Evolutionary conservation across 2,113 vertebrate genomes (phyloP).

Genomic region (Amblyopsis rosae): DNA sequence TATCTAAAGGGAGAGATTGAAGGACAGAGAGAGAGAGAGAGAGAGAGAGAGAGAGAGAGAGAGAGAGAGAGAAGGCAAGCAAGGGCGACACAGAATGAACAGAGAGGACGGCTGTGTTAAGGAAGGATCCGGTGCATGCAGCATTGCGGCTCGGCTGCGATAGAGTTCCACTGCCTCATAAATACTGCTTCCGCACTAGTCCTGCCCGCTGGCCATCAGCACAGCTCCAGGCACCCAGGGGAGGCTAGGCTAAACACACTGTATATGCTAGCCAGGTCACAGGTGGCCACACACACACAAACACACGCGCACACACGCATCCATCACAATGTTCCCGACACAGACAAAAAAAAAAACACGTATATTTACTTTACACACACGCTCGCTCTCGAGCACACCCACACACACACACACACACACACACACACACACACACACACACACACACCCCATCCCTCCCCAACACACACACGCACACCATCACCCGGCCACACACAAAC

Average conservation of each 20-base stretch:
- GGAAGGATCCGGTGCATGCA: slow-evolving; percentile 38
- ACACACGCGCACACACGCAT: slow-evolving; percentile 1
- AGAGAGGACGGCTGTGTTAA: slow-evolving; percentile 32
- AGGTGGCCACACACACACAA: slow-evolving; percentile 19
- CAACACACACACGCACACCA: no score
- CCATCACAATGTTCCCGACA: background rate
- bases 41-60: no score
- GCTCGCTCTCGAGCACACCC: no score
- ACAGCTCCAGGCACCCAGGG: slow-evolving; percentile 5
- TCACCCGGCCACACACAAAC: no score
- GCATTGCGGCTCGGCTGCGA: slow-evolving; percentile 46
- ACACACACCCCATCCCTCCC: no score
- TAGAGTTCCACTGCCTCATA: slow-evolving; percentile 34
- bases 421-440: background rate
- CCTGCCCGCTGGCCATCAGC: slow-evolving; percentile 1
- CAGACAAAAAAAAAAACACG: background rate
- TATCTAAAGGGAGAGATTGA: slow-evolving; percentile 4
- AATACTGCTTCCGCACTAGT: slow-evolving; percentile 44
- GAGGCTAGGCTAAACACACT: slow-evolving; percentile 33
- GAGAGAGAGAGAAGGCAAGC: background rate
- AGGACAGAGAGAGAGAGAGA: background rate
- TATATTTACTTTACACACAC: background rate
- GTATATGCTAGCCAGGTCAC: background rate
- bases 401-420: no score
- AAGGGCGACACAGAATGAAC: background rate